Evolutionary conservation across 2,888 invertebrate species (phyloP), one percentile per base, ranked within the genome.

Genomic region (Netelia fuscicornis): DNA sequence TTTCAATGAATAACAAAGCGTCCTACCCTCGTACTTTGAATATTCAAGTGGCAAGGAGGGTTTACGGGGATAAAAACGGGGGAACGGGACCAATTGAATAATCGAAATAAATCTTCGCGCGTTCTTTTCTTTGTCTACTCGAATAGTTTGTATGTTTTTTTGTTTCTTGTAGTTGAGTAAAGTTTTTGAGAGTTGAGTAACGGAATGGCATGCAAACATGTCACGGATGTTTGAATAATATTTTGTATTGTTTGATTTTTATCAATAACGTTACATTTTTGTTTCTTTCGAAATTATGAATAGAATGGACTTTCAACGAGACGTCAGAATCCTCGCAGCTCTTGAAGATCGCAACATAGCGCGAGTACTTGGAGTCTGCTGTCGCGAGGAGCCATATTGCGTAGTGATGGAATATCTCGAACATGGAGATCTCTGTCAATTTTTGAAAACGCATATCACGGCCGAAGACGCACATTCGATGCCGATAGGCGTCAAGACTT

Each of bases 401-500:
- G 97, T 98, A 83, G 96, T 98, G 8, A 96, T 97, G 91, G 98
- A 98, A 94, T 98, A 98, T 94, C 95, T 97, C 92, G 97, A 97
- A 87, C 96, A 97, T 87, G 97, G 98, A 0, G 98, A 98, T 93
- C 95, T 98, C 86, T 97, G 97, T 94, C 97, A 97, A 91, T 97
- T 97, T 93, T 95, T 98, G 62, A 96, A 97, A 90, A 95, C 96
- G 13, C 96, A 96, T 89, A 94, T 95, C 74, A 95, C 96, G 44
- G 96, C 96, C 52, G 96, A 96, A 90, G 95, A 95, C 85, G 94
- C 95, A 58, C 95, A 95, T 71, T 95, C 95, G 85, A 94, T 95
- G 93, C 95, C 95, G 60, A 94, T 95, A 83, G 95, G 95, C 81
- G 95, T 95, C 75, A 96, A 96, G 91, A 95, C 96, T 23, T 94